These are phyloP conservation scores for Alfaro cultratus DNA, from an alignment of 2,797 vertebrate genomes.

Conservation along the genomic window DNA sequence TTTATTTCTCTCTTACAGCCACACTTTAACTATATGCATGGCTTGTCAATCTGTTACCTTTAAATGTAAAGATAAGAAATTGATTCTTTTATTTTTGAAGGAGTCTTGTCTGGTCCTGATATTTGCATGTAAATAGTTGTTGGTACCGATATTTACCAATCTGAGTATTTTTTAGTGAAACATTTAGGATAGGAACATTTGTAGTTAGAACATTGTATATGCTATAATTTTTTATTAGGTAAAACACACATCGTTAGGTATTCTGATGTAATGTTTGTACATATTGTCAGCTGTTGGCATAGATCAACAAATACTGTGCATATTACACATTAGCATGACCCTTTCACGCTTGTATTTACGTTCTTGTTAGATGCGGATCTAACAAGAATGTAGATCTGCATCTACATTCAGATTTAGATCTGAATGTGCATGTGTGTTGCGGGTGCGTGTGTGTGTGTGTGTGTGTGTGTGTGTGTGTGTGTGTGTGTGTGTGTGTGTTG, in stretches of 20 bases:
- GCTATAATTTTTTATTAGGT: neutral
- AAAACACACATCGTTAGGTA: neutral
- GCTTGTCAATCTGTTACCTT: neutral
- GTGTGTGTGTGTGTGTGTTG: no score
- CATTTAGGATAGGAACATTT: neutral
- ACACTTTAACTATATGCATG: neutral
- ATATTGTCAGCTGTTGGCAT: neutral
- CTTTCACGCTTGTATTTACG: neutral
- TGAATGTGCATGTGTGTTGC: no score
- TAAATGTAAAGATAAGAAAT: neutral
- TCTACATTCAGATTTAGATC: no score
- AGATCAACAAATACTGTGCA: neutral
- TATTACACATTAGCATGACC: neutral
- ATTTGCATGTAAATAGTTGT: neutral
- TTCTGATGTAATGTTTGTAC: neutral
- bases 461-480: no score
- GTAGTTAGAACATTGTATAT: neutral
- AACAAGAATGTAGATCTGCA: no score
- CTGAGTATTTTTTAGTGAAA: neutral
- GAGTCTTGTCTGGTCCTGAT: neutral
- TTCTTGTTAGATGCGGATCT: neutral
- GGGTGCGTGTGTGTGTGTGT: no score
- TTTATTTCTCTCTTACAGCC: neutral
- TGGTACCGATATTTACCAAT: neutral
- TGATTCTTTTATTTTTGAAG: neutral